A percentile compares a stretch with the other conserved stretches of the same genome.
phyloP scores from a whole-genome alignment of 1,140 invertebrate genomes.

The Trichomalopsis sarcophagae region DNA sequence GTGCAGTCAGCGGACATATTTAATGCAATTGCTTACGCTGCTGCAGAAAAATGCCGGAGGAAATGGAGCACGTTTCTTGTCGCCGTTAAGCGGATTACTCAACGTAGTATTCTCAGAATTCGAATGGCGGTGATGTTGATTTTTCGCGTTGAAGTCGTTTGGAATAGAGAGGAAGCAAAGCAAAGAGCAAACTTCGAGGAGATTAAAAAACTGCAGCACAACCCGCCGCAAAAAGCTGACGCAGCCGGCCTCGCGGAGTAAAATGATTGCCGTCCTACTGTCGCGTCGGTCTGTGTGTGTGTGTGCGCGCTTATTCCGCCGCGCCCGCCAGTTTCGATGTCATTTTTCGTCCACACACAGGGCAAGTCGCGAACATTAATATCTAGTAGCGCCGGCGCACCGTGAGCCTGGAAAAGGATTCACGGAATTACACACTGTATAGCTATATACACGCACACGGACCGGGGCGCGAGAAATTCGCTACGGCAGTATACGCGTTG shows the following conservation, averaged over 20 bases:
- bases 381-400: constrained; percentile 2
- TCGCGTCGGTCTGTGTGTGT: background rate
- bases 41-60: background rate
- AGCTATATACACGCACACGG: background rate
- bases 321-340: background rate
- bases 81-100: too few species aligned
- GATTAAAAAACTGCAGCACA: too few species aligned
- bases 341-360: constrained; percentile 20
- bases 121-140: too few species aligned
- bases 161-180: too few species aligned
- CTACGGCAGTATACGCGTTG: background rate
- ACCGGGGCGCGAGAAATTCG: background rate
- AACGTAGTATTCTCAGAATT: too few species aligned
- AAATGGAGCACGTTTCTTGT: too few species aligned
- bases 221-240: background rate
- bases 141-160: too few species aligned
- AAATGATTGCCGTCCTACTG: background rate
- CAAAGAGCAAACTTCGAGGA: too few species aligned
- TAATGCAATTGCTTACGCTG: background rate
- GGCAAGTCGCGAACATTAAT: constrained; percentile 14
- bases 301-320: background rate
- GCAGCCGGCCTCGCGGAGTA: background rate
- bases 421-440: background rate
- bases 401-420: background rate
- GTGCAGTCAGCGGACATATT: background rate